These are phyloP conservation scores for Champsocephalus esox DNA, from an alignment of 2,797 vertebrate genomes.

Conservation along the genomic window DNA sequence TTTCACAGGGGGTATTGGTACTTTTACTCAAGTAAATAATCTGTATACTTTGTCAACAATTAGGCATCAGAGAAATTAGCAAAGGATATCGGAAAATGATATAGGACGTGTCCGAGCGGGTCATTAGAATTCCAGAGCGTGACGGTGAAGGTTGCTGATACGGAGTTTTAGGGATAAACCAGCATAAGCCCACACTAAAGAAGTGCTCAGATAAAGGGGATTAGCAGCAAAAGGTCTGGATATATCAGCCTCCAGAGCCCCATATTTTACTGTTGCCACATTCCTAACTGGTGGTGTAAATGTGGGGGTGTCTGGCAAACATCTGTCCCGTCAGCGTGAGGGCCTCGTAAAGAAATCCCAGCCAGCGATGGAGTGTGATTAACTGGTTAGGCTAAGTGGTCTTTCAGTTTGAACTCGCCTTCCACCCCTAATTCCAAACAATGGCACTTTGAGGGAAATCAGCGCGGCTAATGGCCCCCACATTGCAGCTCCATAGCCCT, in stretches of 20 bases:
- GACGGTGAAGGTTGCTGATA: slow-evolving; percentile 66
- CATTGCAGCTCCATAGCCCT: slow-evolving; percentile 41
- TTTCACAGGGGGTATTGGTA: too few relatives aligned
- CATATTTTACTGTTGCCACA: slow-evolving; percentile 73
- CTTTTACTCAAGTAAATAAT: too few relatives aligned
- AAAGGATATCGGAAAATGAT: slow-evolving; percentile 50
- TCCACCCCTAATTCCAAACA: slow-evolving; percentile 70
- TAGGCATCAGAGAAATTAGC: slow-evolving; percentile 63
- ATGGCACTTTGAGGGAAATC: slow-evolving; percentile 70
- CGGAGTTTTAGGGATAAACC: slow-evolving; percentile 75
- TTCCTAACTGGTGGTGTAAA: slow-evolving; percentile 77
- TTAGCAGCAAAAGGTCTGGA: slow-evolving; percentile 75
- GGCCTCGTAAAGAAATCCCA: slow-evolving; percentile 69
- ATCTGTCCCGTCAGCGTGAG: slow-evolving; percentile 80
- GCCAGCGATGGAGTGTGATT: slow-evolving; percentile 66
- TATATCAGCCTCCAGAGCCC: slow-evolving; percentile 61
- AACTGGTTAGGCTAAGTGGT: slow-evolving; percentile 79
- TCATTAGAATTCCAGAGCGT: slow-evolving; percentile 69
- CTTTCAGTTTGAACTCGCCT: slow-evolving; percentile 70
- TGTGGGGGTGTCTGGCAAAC: slow-evolving; percentile 78
- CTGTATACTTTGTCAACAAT: too few relatives aligned
- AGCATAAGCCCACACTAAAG: slow-evolving; percentile 70
- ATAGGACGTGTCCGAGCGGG: slow-evolving; percentile 54
- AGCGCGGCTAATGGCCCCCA: slow-evolving; percentile 57
- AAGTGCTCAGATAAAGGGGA: slow-evolving; percentile 77